A percentile compares a stretch with the other conserved stretches of the same genome.
phyloP scores from a whole-genome alignment of 2,888 invertebrate species.

The Galerucella nymphaeae region DNA sequence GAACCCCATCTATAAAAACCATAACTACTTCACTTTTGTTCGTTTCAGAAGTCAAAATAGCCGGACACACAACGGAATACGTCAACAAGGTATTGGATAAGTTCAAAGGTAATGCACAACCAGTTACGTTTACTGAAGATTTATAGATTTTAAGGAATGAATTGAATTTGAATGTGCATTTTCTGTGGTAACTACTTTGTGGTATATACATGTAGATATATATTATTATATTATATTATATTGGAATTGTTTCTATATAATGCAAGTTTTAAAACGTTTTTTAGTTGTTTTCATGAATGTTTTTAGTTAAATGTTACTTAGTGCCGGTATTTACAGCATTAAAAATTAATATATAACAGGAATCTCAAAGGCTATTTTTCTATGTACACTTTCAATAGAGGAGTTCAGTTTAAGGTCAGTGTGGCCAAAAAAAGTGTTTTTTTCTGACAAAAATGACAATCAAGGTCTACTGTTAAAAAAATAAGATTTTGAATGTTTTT shows the following conservation, averaged over 20 bases:
- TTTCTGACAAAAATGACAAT: too few relatives aligned
- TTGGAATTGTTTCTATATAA: slow-evolving; percentile 15
- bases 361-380: too few relatives aligned
- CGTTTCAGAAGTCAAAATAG: slow-evolving; percentile 84
- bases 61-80: slow-evolving; percentile 92
- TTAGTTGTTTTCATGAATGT: slow-evolving; percentile 17
- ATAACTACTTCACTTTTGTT: slow-evolving; percentile 5
- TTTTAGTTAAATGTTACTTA: slow-evolving; percentile 9
- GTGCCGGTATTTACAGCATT: slow-evolving; percentile 8
- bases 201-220: slow-evolving; percentile 27
- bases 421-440: too few relatives aligned
- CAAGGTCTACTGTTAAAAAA: too few relatives aligned
- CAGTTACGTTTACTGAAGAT: slow-evolving; percentile 68
- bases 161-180: slow-evolving; percentile 42
- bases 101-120: slow-evolving; percentile 73
- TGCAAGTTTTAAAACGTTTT: slow-evolving; percentile 18
- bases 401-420: too few relatives aligned
- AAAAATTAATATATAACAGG: too few relatives aligned
- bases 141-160: slow-evolving; percentile 37
- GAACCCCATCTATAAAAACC: too few relatives aligned
- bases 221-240: slow-evolving; percentile 6
- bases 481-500: too few relatives aligned
- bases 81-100: slow-evolving; percentile 93
- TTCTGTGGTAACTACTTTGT: slow-evolving; percentile 36
- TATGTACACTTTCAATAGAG: too few relatives aligned